Evolutionary conservation across 2,888 invertebrate species (phyloP).

Genomic region (Caenorhabditis becei): DNA sequence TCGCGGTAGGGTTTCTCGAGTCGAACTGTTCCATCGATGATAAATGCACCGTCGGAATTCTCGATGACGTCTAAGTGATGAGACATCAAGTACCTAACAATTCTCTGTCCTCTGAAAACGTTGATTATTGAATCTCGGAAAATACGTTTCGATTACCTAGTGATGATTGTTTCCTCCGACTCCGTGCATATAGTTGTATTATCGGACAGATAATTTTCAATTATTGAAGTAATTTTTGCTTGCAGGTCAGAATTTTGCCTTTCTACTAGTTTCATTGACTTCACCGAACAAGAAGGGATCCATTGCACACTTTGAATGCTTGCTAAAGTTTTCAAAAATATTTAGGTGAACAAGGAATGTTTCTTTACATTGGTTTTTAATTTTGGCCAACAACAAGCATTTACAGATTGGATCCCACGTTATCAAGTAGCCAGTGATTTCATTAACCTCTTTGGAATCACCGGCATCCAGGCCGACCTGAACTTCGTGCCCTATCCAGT

Average conservation of each 20-base stretch:
- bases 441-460: conserved; percentile 17
- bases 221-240: background rate
- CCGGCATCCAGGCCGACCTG: conserved; percentile 41
- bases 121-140: background rate
- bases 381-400: conserved; percentile 65
- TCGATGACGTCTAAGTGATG: conserved; percentile 52
- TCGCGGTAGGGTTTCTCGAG: conserved; percentile 59
- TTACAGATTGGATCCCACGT: conserved; percentile 69
- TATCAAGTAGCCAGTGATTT: conserved; percentile 65
- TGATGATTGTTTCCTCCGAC: no score
- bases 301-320: conserved; percentile 25
- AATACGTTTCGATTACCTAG: background rate
- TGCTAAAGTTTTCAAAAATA: background rate
- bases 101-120: conserved; percentile 39
- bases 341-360: background rate
- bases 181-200: no score
- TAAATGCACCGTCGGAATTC: conserved; percentile 18
- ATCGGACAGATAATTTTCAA: no score
- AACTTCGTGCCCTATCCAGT: conserved; percentile 43
- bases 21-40: conserved; percentile 38
- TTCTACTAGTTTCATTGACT: conserved; percentile 9
- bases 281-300: conserved; percentile 41
- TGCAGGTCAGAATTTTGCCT: background rate
- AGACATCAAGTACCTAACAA: conserved; percentile 33
- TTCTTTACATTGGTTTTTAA: conserved; percentile 19